Percentiles rank a stretch among this genome's conserved stretches.
phyloP scores from a whole-genome alignment of 2,888 invertebrate genomes.

The Dorcus parallelipipedus region DNA sequence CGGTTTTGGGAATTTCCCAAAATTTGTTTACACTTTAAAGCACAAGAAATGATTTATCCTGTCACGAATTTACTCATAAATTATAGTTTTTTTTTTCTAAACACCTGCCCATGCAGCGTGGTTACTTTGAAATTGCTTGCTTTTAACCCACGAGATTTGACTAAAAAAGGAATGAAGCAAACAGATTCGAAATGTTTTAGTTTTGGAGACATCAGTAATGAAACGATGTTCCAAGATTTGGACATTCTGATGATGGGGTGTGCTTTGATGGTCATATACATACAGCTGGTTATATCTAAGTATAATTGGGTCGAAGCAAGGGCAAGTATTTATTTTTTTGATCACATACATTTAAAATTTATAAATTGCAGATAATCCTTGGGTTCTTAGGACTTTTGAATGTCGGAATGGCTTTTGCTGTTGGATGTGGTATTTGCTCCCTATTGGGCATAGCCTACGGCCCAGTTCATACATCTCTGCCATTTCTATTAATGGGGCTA shows the following conservation, averaged over 20 bases:
- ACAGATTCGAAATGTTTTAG: constrained; percentile 40
- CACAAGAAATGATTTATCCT: no score
- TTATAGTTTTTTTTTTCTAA: no score
- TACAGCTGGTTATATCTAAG: constrained; percentile 68
- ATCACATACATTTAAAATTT: not conserved
- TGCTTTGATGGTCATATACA: constrained; percentile 69
- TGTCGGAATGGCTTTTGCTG: constrained; percentile 70
- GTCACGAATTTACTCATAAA: no score
- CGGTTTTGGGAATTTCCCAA: no score
- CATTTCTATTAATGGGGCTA: constrained; percentile 77
- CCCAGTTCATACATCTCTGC: constrained; percentile 77
- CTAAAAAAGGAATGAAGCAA: not conserved
- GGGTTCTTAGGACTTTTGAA: constrained; percentile 67
- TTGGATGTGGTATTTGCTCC: constrained; percentile 71
- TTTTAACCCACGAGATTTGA: no score
- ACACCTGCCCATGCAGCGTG: no score
- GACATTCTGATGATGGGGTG: constrained; percentile 67
- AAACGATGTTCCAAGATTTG: constrained; percentile 70
- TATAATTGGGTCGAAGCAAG: constrained; percentile 72
- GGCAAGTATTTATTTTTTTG: constrained; percentile 46
- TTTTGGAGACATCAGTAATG: constrained; percentile 72
- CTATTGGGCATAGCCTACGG: constrained; percentile 70
- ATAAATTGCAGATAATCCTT: constrained; percentile 55
- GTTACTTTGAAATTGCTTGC: no score
- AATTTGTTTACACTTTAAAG: no score